A percentile compares a stretch with the other conserved stretches of the same genome.
Conservation (phyloP, 2,888 invertebrate genomes). For the Limenitis camilla region DNA sequence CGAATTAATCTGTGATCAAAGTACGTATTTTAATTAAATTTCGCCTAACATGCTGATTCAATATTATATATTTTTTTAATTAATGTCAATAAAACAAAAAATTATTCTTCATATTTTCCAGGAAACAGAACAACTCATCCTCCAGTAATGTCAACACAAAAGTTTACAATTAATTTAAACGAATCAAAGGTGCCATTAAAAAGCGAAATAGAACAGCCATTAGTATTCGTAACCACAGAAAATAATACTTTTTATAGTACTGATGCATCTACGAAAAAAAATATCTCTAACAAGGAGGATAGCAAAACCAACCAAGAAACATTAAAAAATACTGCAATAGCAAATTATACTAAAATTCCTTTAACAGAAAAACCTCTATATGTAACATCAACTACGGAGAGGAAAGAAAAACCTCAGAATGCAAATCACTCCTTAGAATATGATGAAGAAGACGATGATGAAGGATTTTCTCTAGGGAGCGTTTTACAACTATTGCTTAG, state of each 20-base stretch:
- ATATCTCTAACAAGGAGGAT: neutral
- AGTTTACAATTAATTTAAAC: slow-evolving; percentile 20
- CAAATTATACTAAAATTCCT: slow-evolving; percentile 14
- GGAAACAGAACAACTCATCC: slow-evolving; percentile 35
- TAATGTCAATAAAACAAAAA: too few species aligned
- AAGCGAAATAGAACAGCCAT: slow-evolving; percentile 21
- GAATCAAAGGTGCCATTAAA: slow-evolving; percentile 15
- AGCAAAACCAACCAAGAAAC: neutral
- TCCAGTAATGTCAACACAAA: slow-evolving; percentile 26
- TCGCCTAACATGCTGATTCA: neutral
- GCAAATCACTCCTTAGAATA: slow-evolving; percentile 43
- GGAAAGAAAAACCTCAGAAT: slow-evolving; percentile 19
- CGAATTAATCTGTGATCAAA: slow-evolving; percentile 46
- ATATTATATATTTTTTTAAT: neutral
- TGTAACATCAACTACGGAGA: neutral
- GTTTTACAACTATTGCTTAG: slow-evolving; percentile 77
- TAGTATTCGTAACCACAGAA: too few species aligned
- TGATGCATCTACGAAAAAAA: neutral
- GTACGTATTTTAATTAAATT: slow-evolving; percentile 28
- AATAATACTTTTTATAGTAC: too few species aligned
- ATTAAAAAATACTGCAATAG: slow-evolving; percentile 15
- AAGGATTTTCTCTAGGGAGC: slow-evolving; percentile 76
- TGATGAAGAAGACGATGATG: slow-evolving; percentile 57
- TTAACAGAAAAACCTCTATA: slow-evolving; percentile 12
- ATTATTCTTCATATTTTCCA: slow-evolving; percentile 30